Percentiles rank a stretch among this genome's conserved stretches.
Conservation (phyloP, 2,113 vertebrate species). For the Lagopus leucura region DNA sequence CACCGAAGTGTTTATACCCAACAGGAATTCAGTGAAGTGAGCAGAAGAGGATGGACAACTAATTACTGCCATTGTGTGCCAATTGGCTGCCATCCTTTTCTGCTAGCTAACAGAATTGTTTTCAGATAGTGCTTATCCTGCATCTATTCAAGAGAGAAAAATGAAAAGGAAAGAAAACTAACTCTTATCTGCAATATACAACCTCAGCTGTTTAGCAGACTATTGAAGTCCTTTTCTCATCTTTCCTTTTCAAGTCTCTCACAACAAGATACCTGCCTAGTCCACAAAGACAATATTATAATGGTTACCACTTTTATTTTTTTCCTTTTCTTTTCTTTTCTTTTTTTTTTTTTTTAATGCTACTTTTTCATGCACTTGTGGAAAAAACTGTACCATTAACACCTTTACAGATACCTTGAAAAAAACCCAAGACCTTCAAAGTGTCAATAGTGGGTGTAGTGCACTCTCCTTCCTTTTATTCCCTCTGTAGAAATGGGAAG, state of each 20-base stretch:
- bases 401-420: constrained; percentile 45
- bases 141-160: constrained; percentile 48
- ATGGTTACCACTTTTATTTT: constrained; percentile 46
- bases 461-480: constrained; percentile 70
- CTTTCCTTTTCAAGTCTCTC: constrained; percentile 47
- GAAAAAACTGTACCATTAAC: constrained; percentile 65
- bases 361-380: constrained; percentile 47
- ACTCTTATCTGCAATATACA: constrained; percentile 60
- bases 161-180: constrained; percentile 50
- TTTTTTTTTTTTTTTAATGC: neutral
- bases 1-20: neutral
- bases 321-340: neutral
- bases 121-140: constrained; percentile 57
- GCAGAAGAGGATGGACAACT: constrained; percentile 26
- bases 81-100: constrained; percentile 26
- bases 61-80: constrained; percentile 57
- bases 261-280: constrained; percentile 66
- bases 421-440: constrained; percentile 62
- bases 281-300: constrained; percentile 71
- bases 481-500: constrained; percentile 62
- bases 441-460: constrained; percentile 62
- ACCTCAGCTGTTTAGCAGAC: constrained; percentile 62
- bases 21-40: constrained; percentile 21
- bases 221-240: constrained; percentile 36
- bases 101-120: constrained; percentile 58